Evolutionary conservation across 2,797 vertebrate genomes (phyloP).

Genomic region (Ibycter americanus): DNA sequence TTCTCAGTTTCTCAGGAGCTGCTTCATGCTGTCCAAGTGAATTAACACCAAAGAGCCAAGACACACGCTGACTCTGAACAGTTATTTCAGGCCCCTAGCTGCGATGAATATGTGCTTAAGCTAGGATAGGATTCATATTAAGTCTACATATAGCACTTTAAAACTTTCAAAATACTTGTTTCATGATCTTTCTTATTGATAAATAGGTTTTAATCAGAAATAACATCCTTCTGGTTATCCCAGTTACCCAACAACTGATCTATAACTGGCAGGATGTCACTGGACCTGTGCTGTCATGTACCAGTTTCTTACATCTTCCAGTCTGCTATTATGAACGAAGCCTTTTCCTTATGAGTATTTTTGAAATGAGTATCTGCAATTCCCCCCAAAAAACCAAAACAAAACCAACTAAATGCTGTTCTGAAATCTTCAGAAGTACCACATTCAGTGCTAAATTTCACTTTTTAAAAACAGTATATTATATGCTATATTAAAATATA

Average conservation of each 20-base stretch:
- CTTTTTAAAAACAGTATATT: not conserved
- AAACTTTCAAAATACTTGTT: not conserved
- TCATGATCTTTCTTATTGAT: not conserved
- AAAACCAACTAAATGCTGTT: not conserved
- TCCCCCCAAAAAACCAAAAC: not conserved
- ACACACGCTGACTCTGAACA: not conserved
- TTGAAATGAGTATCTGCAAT: not conserved
- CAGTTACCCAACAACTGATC: not conserved
- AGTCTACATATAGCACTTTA: not conserved
- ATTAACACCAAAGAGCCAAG: not conserved
- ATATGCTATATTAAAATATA: not conserved
- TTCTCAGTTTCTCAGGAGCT: not conserved
- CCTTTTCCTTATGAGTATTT: not conserved
- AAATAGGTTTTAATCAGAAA: not conserved
- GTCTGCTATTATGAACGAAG: not conserved
- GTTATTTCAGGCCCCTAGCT: not conserved
- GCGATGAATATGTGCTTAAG: not conserved
- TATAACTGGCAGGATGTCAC: not conserved
- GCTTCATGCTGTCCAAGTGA: not conserved
- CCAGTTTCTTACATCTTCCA: not conserved
- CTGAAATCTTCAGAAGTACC: not conserved
- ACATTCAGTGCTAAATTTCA: not conserved
- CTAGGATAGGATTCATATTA: not conserved
- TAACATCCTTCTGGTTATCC: not conserved
- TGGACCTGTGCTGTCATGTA: not conserved